Percentiles rank a stretch among this genome's conserved stretches.
These are phyloP conservation scores for Neosilurus mollespiculum DNA, from an alignment of 2,797 vertebrate species.

Conservation along the genomic window DNA sequence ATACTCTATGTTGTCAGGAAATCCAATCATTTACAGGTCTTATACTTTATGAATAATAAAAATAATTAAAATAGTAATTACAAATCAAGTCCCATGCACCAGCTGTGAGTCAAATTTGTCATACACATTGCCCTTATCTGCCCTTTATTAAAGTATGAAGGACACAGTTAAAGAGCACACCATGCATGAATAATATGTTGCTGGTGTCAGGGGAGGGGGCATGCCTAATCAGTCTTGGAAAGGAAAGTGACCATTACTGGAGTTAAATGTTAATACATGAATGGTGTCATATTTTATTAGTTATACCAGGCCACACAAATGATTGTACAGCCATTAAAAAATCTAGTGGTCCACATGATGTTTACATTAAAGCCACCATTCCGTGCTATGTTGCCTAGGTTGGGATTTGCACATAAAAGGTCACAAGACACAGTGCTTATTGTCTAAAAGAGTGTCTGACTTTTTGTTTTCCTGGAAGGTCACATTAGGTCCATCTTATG, in stretches of 20 bases:
- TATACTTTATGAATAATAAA: constrained; percentile 46
- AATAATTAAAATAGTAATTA: constrained; percentile 33
- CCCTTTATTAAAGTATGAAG: constrained; percentile 5
- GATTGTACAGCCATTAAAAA: constrained; percentile 11
- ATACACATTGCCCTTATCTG: constrained; percentile 38
- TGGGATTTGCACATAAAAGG: constrained; percentile 34
- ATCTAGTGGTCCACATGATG: neutral
- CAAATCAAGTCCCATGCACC: constrained; percentile 23
- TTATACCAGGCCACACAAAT: constrained; percentile 25
- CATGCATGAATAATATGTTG: constrained; percentile 32
- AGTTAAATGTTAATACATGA: constrained; percentile 39
- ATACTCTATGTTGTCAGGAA: constrained; percentile 35
- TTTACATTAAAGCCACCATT: constrained; percentile 28
- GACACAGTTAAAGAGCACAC: constrained; percentile 30
- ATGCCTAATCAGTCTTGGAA: constrained; percentile 22
- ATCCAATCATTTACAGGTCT: constrained; percentile 46
- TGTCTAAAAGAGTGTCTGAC: neutral
- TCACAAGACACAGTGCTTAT: constrained; percentile 5
- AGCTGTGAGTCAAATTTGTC: constrained; percentile 44
- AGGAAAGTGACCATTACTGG: constrained; percentile 35
- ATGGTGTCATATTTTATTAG: constrained; percentile 25
- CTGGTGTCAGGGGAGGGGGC: constrained; percentile 19
- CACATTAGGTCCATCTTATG: neutral
- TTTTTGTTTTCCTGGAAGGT: constrained; percentile 1
- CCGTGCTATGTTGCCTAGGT: constrained; percentile 31